Evolutionary conservation across 92 coral and sea anemone genomes (phyloP).

Genomic region (Metridium senile): DNA sequence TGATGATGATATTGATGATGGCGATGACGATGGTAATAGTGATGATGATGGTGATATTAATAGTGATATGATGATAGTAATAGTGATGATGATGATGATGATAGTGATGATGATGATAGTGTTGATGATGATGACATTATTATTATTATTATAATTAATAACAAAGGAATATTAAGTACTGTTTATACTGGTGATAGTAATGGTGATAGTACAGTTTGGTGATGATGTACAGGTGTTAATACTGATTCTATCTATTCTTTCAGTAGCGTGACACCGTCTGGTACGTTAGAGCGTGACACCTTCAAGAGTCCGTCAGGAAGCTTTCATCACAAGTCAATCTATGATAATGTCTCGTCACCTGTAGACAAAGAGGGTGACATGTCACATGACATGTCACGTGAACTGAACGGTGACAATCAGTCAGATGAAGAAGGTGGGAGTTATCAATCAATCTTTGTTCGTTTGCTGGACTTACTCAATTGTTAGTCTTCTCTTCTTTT

Average conservation of each 20-base stretch:
- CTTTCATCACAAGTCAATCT: conserved; percentile 33
- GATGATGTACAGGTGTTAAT: neutral
- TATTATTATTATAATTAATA: no score
- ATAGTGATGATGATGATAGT: no score
- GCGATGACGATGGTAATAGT: no score
- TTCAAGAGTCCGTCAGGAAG: conserved; percentile 68
- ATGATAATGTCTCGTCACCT: conserved; percentile 34
- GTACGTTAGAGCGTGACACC: conserved; percentile 68
- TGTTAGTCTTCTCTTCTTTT: conserved; percentile 27
- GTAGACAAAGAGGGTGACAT: neutral
- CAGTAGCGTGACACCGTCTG: conserved; percentile 76
- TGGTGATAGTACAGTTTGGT: neutral
- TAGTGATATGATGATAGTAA: no score
- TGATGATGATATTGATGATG: no score
- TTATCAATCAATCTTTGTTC: conserved; percentile 18
- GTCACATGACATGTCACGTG: neutral
- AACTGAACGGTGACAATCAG: conserved; percentile 33
- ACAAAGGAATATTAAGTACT: no score
- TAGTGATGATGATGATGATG: no score
- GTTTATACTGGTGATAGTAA: neutral
- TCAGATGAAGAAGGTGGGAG: conserved; percentile 42
- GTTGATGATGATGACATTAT: no score
- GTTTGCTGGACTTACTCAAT: conserved; percentile 37
- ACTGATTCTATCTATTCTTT: neutral
- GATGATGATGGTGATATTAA: no score